phyloP scores from a whole-genome alignment of 1,140 invertebrate genomes.

The Drosophila arizonae region DNA sequence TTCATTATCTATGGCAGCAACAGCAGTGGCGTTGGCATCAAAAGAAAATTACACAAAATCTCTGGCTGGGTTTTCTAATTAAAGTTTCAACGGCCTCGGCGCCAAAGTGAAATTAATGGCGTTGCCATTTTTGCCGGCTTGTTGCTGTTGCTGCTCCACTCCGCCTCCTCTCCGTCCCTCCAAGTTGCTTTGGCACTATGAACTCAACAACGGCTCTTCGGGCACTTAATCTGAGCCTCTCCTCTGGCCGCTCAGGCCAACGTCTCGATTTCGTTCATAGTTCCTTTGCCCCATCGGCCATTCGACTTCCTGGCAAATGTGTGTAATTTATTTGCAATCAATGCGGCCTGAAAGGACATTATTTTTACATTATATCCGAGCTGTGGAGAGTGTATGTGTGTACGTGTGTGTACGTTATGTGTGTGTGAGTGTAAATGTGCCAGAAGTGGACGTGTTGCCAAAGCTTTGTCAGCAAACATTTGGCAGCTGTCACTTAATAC shows the following conservation, averaged over 20 bases:
- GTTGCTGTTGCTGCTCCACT: slow-evolving; percentile 15
- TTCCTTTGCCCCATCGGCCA: slow-evolving; percentile 7
- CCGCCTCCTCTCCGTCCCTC: background rate
- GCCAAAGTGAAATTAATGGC: slow-evolving; percentile 80
- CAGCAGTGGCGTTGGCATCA: slow-evolving; percentile 24
- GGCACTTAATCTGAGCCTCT: slow-evolving; percentile 65
- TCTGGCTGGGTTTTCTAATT: slow-evolving; percentile 72
- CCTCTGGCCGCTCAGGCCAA: background rate
- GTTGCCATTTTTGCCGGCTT: slow-evolving; percentile 48
- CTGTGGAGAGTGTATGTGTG: background rate
- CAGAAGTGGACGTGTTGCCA: slow-evolving; percentile 45
- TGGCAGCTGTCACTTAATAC: slow-evolving; percentile 73
- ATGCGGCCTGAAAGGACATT: slow-evolving; percentile 74
- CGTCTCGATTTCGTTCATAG: background rate
- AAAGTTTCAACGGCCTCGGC: slow-evolving; percentile 69
- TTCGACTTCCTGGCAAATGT: slow-evolving; percentile 40
- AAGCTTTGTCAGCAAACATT: slow-evolving; percentile 59
- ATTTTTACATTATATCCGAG: slow-evolving; percentile 72
- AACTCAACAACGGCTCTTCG: slow-evolving; percentile 57
- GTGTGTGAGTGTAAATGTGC: slow-evolving; percentile 12
- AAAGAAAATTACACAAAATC: slow-evolving; percentile 76
- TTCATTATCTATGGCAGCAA: slow-evolving; percentile 66
- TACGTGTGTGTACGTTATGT: slow-evolving; percentile 3
- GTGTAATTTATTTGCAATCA: slow-evolving; percentile 80
- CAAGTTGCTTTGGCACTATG: slow-evolving; percentile 51